phyloP scores from a whole-genome alignment of 2,113 vertebrate species.

The Donacobius atricapilla region DNA sequence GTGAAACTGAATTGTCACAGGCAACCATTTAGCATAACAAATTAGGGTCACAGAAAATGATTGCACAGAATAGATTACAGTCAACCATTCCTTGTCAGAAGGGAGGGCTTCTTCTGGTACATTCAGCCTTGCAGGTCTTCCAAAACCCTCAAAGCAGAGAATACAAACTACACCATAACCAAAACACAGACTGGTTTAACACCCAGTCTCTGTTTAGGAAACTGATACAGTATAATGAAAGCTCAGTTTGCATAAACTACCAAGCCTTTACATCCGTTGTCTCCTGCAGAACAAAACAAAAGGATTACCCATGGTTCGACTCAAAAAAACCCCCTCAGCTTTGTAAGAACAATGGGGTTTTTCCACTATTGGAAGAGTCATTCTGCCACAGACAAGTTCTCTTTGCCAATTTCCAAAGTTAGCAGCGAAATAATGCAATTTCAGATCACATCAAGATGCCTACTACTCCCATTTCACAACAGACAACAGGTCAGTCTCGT shows the following conservation, averaged over 20 bases:
- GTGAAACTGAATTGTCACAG: neutral
- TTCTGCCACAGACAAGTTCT: neutral
- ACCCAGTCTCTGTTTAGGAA: neutral
- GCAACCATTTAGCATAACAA: neutral
- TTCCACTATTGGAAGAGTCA: neutral
- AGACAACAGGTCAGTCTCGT: neutral
- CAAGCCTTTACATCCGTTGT: neutral
- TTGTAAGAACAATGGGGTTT: neutral
- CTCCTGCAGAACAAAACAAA: neutral
- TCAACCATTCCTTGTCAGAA: neutral
- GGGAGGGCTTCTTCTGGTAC: neutral
- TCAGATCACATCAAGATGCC: neutral
- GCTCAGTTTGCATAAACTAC: neutral
- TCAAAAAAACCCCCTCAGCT: neutral
- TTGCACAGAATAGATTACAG: neutral
- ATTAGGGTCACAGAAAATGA: neutral
- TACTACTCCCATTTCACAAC: neutral
- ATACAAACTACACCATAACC: neutral
- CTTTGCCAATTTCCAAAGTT: neutral
- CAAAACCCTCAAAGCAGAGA: neutral
- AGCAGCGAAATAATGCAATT: neutral
- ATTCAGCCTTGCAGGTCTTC: accelerated
- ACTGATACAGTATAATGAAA: neutral
- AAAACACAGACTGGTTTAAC: neutral
- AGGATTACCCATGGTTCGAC: neutral